Evolutionary conservation across 2,113 vertebrate species (phyloP), one percentile per base, ranked within the genome.

Genomic region (Chaenocephalus aceratus): DNA sequence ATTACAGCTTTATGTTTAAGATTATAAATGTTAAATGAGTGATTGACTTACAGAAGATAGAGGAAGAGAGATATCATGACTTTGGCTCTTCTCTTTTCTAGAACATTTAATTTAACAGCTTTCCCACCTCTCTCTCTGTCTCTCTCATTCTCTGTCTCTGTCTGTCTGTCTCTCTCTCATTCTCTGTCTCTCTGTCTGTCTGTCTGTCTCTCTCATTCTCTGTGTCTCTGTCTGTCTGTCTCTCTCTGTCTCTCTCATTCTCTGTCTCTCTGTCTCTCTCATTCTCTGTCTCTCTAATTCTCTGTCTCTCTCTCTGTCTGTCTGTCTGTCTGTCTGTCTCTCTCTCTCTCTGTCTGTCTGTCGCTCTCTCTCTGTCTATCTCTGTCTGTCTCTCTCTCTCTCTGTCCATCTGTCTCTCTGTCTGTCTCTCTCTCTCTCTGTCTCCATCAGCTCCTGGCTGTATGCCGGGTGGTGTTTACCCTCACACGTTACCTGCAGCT

Each of bases 401-500:
- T 36, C 0, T 36, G 5, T 36, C 5, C 6, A 5, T 36, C 34
- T 36, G 3, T 36, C 0, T 36, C 34, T 36, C 34, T 36, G 2
- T 36, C 23, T 23, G 1, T 26, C 26, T 36, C 2, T 36, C 36
- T 36, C 36, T 72, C 26, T 61, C 54, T 80, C 5, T 83, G 1
- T 72, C 44, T 54, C 45, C 49, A 5, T 87, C 91, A 97, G 98
- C 93, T 86, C 97, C 97, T 88, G 96, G 97, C 82, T 96, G 96
- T 86, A 86, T 92, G 62, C 97, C 96, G 83, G 96, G 96, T 70
- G 96, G 95, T 87, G 95, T 92, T 76, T 99, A 99, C 83, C 96
- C 96, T 44, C 93, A 95, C 62, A 58, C 93, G 5, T 75, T 91
- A 80, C 93, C 95, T 64, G 94, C 97, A 81, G 96, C 95, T 76